Evolutionary conservation across 2,888 invertebrate species (phyloP).

Genomic region (Hofmannophila pseudospretella): DNA sequence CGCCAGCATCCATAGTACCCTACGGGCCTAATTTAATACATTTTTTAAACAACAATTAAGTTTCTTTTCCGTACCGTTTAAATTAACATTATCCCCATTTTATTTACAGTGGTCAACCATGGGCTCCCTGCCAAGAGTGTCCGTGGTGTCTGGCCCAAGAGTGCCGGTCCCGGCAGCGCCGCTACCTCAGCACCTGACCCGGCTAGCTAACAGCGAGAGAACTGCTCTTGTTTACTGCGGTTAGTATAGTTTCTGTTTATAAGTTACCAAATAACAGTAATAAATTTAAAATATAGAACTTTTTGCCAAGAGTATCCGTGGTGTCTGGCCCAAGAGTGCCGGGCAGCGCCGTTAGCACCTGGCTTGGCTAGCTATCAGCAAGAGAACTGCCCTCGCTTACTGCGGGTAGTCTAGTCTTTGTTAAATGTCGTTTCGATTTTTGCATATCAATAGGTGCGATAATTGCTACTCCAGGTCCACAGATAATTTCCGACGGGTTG

Average conservation of each 20-base stretch:
- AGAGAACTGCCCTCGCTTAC: slow-evolving; percentile 80
- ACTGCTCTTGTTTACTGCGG: slow-evolving; percentile 81
- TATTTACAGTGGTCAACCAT: slow-evolving; percentile 53
- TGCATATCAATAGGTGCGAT: too few relatives aligned
- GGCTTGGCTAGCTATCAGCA: slow-evolving; percentile 53
- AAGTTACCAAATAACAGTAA: background rate
- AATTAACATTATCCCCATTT: background rate
- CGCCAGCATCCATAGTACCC: too few relatives aligned
- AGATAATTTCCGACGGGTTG: too few relatives aligned
- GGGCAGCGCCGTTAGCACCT: slow-evolving; percentile 77
- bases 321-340: slow-evolving; percentile 78
- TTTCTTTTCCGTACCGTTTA: too few relatives aligned
- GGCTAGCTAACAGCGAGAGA: slow-evolving; percentile 61
- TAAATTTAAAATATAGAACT: too few relatives aligned
- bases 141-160: slow-evolving; percentile 81
- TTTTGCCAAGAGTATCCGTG: slow-evolving; percentile 85
- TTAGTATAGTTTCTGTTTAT: slow-evolving; percentile 27
- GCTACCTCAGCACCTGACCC: slow-evolving; percentile 76
- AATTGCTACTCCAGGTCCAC: too few relatives aligned
- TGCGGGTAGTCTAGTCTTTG: slow-evolving; percentile 59
- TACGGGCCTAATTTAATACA: too few relatives aligned
- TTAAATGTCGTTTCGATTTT: too few relatives aligned
- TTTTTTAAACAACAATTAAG: too few relatives aligned
- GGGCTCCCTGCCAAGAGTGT: slow-evolving; percentile 87
- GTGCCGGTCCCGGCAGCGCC: slow-evolving; percentile 68